These are phyloP conservation scores for Solea solea DNA, from an alignment of 2,113 vertebrate species.

Conservation along the genomic window DNA sequence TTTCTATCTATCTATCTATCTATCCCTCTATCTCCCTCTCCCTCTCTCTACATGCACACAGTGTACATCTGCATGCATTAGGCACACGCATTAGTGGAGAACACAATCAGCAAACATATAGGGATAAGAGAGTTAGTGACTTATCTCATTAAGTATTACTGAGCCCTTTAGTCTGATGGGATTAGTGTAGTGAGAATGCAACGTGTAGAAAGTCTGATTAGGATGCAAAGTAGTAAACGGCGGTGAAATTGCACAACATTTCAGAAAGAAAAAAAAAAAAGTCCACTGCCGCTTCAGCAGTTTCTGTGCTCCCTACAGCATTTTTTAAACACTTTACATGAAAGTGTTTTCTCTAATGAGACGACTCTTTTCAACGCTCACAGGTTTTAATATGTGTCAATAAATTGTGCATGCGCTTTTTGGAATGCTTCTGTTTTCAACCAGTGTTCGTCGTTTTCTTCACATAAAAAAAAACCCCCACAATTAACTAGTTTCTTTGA, in stretches of 20 bases:
- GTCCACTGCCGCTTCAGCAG: slow-evolving; percentile 8
- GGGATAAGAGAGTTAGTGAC: slow-evolving; percentile 54
- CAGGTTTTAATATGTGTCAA: no score
- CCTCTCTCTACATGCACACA: slow-evolving; percentile 4
- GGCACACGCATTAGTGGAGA: slow-evolving; percentile 26
- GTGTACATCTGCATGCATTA: slow-evolving; percentile 32
- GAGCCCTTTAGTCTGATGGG: slow-evolving; percentile 60
- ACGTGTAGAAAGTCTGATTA: slow-evolving; percentile 54
- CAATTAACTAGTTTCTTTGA: no score
- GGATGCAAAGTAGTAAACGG: slow-evolving; percentile 36
- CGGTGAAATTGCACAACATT: slow-evolving; percentile 35
- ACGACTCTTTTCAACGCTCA: no score
- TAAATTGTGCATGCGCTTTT: no score
- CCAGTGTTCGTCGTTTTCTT: no score
- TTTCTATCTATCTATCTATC: neutral
- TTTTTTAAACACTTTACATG: slow-evolving; percentile 5
- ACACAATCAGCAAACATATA: slow-evolving; percentile 60
- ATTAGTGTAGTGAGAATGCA: slow-evolving; percentile 62
- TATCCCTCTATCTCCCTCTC: no score
- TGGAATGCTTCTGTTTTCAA: no score
- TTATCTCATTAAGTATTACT: slow-evolving; percentile 70
- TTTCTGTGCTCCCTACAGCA: slow-evolving; percentile 33
- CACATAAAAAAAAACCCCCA: no score
- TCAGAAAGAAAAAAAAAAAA: neutral
- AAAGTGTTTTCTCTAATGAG: neutral